Conservation (phyloP, 2,113 vertebrate genomes). For the Myotis yumanensis region DNA sequence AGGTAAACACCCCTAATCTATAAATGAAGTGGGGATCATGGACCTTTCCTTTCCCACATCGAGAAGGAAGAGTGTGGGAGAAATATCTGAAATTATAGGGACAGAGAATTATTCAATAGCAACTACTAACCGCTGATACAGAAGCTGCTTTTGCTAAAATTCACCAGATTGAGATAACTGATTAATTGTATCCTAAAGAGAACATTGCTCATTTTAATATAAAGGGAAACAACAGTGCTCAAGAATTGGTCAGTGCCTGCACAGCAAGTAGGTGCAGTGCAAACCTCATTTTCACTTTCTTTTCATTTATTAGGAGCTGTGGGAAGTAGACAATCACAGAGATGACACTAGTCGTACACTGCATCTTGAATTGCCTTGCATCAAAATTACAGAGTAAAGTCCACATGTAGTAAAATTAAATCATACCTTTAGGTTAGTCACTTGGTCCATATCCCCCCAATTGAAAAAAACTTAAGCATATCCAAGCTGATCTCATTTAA, state of each 20-base stretch:
- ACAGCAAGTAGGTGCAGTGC: not conserved
- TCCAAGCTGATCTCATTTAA: not conserved
- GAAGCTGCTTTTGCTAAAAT: slow-evolving; percentile 2
- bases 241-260: not conserved
- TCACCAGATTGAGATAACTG: not conserved
- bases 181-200: not conserved
- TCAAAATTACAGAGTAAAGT: not conserved
- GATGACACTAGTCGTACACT: not conserved
- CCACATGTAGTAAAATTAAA: not conserved
- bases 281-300: not conserved
- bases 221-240: not conserved
- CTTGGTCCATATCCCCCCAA: not conserved
- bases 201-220: not conserved
- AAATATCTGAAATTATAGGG: not conserved
- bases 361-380: not conserved
- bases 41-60: not conserved
- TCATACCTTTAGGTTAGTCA: not conserved
- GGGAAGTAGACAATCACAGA: not conserved
- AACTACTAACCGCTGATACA: not conserved
- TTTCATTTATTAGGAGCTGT: not conserved
- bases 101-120: not conserved
- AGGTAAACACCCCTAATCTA: not conserved
- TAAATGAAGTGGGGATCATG: not conserved
- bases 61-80: not conserved
- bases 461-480: not conserved